Evolutionary conservation across 2,113 vertebrate genomes (phyloP), one percentile per base, ranked within the genome.

Genomic region (Protobothrops mucrosquamatus): DNA sequence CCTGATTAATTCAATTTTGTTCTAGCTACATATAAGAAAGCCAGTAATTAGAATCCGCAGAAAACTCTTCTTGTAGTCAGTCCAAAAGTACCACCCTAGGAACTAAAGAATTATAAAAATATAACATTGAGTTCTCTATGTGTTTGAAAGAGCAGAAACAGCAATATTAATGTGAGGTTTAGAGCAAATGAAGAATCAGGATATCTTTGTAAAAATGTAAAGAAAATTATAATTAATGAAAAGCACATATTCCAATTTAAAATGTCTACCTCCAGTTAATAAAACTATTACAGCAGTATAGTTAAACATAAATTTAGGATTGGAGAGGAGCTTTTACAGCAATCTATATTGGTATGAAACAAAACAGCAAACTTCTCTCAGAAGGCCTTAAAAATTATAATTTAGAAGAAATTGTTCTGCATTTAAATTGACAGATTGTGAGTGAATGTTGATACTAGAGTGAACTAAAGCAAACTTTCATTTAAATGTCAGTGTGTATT

Each of bases 381-480:
- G 94, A 94, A 56, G 15, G 34, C 39, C 18, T 24, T 92, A 15
- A 89, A 93, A 54, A 93, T 87, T 46, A 81, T 0, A 0, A 48
- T 94, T 69, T 46, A 0, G 81, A 39, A 39, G 61, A 81, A 94
- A 90, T 56, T n/a, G 3, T 10, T 34, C 91, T 91, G 91, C 1
- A 29, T 0, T 91, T 94, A 61, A 89, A 91, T 93, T 1, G 1
- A 48, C 1, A 0, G 69, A 1, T 91, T 91, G n/a, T 90, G 15
- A 94, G 52, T 94, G n/a, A n/a, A 91, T 85, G 88, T 64, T 81
- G 94, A 92, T 94, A 88, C 52, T 23, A 74, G 26, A 52, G 61
- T 88, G 81, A 95, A 43, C 90, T 64, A 91, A 93, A 91, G 81
- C 15, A 52, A 94, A 69, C 52, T 95, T 93, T 95, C 23, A 52